Evolutionary conservation across 2,113 vertebrate species (phyloP).

Genomic region (Eurypyga helias): DNA sequence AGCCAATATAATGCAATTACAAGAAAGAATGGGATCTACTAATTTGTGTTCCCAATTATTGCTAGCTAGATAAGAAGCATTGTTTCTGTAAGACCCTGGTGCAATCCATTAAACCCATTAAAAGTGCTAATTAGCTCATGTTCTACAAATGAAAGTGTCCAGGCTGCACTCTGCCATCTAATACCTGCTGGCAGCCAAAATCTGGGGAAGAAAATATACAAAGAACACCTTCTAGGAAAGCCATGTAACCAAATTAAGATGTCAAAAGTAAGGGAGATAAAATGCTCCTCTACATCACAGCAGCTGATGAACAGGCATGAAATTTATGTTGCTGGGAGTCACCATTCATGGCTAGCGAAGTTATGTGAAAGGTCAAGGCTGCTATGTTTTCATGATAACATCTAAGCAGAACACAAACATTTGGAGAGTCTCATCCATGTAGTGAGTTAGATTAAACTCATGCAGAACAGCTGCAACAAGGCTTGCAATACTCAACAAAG

Average conservation of each 20-base stretch:
- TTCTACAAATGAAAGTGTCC: slow-evolving; percentile 5
- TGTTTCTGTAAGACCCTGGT: not conserved
- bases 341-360: slow-evolving; percentile 55
- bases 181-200: not conserved
- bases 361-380: slow-evolving; percentile 68
- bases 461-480: slow-evolving; percentile 57
- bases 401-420: slow-evolving; percentile 55
- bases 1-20: slow-evolving; percentile 21
- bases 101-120: slow-evolving; percentile 41
- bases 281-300: not conserved
- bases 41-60: not conserved
- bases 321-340: slow-evolving; percentile 44
- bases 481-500: slow-evolving; percentile 51
- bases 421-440: slow-evolving; percentile 52
- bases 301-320: slow-evolving; percentile 66
- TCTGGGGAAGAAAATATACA: not conserved
- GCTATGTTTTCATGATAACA: slow-evolving; percentile 61
- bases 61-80: not conserved
- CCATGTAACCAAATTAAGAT: slow-evolving; percentile 39
- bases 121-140: slow-evolving; percentile 49
- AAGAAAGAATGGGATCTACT: not conserved
- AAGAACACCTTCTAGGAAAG: slow-evolving; percentile 25
- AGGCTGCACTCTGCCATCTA: not conserved
- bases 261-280: slow-evolving; percentile 47
- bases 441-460: slow-evolving; percentile 57